A percentile compares a stretch with the other conserved stretches of the same genome.
Conservation (phyloP, 2,797 vertebrate genomes). For the Halcyon smyrnensis region DNA sequence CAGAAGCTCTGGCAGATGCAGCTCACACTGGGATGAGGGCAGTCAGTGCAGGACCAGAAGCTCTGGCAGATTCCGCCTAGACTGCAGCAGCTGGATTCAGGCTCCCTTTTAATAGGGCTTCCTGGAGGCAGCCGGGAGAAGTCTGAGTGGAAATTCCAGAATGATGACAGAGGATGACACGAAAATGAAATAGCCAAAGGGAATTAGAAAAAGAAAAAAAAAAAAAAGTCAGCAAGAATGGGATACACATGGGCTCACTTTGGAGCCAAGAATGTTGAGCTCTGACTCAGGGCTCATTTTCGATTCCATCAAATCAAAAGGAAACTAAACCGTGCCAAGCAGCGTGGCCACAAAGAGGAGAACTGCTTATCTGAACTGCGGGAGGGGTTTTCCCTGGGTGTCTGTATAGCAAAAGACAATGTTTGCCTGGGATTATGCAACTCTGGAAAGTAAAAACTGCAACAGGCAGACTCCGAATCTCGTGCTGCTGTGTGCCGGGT, state of each 20-base stretch:
- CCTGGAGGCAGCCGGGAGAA: background rate
- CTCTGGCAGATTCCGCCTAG: background rate
- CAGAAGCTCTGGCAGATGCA: background rate
- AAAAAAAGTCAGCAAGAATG: background rate
- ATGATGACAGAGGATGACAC: background rate
- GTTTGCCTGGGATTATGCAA: background rate
- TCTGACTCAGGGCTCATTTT: constrained; percentile 1
- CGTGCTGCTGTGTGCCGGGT: accelerated
- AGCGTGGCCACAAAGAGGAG: background rate
- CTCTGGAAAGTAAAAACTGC: background rate
- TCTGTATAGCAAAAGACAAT: background rate
- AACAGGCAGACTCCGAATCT: background rate
- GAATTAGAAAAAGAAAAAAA: background rate
- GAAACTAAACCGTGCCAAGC: background rate
- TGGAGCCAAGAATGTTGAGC: background rate
- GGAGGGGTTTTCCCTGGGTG: background rate
- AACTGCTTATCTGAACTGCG: background rate
- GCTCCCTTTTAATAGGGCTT: constrained; percentile 19
- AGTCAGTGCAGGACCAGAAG: background rate
- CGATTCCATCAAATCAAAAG: background rate
- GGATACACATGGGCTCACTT: background rate
- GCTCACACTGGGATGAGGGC: background rate
- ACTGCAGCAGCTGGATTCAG: constrained; percentile 14
- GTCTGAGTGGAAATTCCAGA: constrained; percentile 16
- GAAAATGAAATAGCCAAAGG: constrained; percentile 2